These are phyloP conservation scores for Neoaliturus tenellus DNA, from an alignment of 2,888 invertebrate genomes.

Conservation along the genomic window DNA sequence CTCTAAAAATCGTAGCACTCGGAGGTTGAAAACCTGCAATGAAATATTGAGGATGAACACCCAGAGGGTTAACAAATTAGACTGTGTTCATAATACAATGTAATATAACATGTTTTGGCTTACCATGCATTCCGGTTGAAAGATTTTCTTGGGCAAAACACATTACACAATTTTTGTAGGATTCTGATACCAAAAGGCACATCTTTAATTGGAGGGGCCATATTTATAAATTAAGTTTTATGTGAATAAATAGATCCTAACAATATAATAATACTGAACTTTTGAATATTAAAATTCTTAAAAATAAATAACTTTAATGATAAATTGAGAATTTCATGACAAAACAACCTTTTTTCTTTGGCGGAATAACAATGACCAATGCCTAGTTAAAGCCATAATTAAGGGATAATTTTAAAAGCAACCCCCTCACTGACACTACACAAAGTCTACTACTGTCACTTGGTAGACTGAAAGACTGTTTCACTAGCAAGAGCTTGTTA, in stretches of 20 bases:
- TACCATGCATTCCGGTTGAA: constrained; percentile 40
- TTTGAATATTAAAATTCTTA: neutral
- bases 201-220: constrained; percentile 20
- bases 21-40: too few relatives aligned
- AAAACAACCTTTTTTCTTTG: constrained; percentile 34
- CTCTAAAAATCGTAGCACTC: too few relatives aligned
- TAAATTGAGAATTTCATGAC: constrained; percentile 13
- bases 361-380: constrained; percentile 41
- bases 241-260: constrained; percentile 7
- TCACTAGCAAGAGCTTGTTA: neutral
- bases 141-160: constrained; percentile 28
- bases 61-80: too few relatives aligned
- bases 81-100: too few relatives aligned
- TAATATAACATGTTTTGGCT: too few relatives aligned
- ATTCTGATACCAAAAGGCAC: constrained; percentile 37
- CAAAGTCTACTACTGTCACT: constrained; percentile 28
- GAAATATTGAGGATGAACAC: too few relatives aligned
- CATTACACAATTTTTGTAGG: neutral
- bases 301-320: neutral
- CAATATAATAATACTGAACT: neutral
- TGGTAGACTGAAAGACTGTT: neutral
- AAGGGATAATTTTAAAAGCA: neutral
- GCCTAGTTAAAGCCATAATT: constrained; percentile 44
- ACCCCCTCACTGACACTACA: constrained; percentile 3
- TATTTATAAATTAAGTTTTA: neutral